phyloP scores from a whole-genome alignment of 2,888 invertebrate species.

The Caenorhabditis parvicauda region DNA sequence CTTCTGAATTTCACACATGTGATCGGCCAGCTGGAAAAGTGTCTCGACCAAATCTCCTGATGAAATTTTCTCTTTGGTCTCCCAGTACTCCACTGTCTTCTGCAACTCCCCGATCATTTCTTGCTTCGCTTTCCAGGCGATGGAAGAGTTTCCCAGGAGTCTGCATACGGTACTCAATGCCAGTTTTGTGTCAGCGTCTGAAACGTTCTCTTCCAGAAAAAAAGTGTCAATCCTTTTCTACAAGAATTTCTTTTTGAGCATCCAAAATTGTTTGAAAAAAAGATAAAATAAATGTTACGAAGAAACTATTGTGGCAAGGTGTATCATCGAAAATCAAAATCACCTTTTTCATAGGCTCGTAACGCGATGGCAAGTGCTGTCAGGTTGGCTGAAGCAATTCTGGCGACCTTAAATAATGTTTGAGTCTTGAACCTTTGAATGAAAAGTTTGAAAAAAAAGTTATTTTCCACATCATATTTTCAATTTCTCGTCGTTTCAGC shows the following conservation, averaged over 20 bases:
- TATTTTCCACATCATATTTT: too few relatives aligned
- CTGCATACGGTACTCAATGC: neutral
- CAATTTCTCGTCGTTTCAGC: too few relatives aligned
- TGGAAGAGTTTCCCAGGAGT: slow-evolving; percentile 4
- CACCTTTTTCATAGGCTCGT: slow-evolving; percentile 12
- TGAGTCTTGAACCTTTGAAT: too few relatives aligned
- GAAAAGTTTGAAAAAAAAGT: too few relatives aligned
- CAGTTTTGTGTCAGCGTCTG: neutral
- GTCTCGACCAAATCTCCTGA: slow-evolving; percentile 8
- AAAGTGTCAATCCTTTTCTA: neutral
- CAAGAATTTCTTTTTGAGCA: slow-evolving; percentile 8
- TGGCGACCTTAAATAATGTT: too few relatives aligned
- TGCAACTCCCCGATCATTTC: slow-evolving; percentile 19
- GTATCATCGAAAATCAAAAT: neutral
- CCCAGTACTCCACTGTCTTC: slow-evolving; percentile 15
- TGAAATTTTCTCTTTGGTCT: neutral
- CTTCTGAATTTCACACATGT: slow-evolving; percentile 21
- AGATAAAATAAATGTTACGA: too few relatives aligned
- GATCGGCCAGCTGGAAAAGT: slow-evolving; percentile 20
- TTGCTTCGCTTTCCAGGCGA: slow-evolving; percentile 38
- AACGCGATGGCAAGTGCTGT: slow-evolving; percentile 24
- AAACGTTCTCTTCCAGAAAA: too few relatives aligned
- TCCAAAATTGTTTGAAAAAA: neutral
- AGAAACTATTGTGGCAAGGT: too few relatives aligned
- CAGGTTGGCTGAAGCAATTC: slow-evolving; percentile 23